phyloP scores from a whole-genome alignment of 2,113 vertebrate species.

The Corvus cornix region DNA sequence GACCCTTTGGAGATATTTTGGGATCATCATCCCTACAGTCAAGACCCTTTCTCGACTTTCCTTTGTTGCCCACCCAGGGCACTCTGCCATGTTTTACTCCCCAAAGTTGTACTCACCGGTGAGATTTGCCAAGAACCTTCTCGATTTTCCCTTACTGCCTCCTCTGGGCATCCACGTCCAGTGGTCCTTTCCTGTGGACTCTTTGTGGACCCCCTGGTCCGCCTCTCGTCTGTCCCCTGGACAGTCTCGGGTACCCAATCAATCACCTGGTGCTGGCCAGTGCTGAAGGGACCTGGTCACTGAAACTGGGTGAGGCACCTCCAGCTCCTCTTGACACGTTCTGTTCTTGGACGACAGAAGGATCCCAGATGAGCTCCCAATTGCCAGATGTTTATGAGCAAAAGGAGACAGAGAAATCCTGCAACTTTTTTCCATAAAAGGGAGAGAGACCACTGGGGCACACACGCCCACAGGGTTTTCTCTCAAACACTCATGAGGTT shows the following conservation, averaged over 20 bases:
- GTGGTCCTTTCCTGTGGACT: neutral
- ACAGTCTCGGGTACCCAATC: neutral
- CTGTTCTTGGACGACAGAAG: neutral
- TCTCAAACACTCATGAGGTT: neutral
- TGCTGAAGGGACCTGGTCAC: neutral
- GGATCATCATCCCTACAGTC: fast-evolving
- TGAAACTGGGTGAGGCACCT: neutral
- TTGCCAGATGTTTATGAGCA: neutral
- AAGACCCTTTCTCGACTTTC: neutral
- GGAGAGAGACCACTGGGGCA: neutral
- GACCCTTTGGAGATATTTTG: fast-evolving
- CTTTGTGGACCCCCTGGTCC: too few species aligned
- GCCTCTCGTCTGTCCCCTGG: neutral
- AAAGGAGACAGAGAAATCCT: neutral
- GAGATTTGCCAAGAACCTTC: neutral
- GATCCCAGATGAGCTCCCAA: neutral
- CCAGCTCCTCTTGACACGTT: neutral
- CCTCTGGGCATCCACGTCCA: neutral
- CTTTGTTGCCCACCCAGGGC: neutral
- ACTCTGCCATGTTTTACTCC: neutral
- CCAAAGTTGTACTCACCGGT: neutral
- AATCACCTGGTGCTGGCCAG: neutral
- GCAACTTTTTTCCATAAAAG: neutral
- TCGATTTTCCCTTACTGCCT: fast-evolving
- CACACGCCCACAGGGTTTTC: neutral